A percentile compares a stretch with the other conserved stretches of the same genome.
These are phyloP conservation scores for Cynoglossus semilaevis DNA, from an alignment of 2,113 vertebrate genomes.

Conservation along the genomic window DNA sequence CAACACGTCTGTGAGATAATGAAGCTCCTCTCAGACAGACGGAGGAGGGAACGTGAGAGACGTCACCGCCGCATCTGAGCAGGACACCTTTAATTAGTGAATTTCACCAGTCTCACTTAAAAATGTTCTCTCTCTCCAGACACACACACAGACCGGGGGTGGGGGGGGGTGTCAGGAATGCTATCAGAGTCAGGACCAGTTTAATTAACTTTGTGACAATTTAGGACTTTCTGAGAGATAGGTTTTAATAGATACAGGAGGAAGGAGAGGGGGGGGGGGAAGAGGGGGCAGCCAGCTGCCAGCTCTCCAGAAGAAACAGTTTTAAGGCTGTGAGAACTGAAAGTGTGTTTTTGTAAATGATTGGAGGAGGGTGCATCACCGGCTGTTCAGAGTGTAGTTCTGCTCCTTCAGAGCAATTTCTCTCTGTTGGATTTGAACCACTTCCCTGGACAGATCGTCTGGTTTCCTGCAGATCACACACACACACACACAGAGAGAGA, in stretches of 20 bases:
- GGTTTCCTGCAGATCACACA: constrained; percentile 80
- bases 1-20: no score
- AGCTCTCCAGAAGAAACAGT: constrained; percentile 42
- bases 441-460: constrained; percentile 89
- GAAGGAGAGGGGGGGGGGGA: constrained; percentile 19
- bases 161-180: constrained; percentile 53
- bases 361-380: constrained; percentile 70
- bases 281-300: no score
- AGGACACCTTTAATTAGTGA: constrained; percentile 69
- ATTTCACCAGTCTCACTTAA: constrained; percentile 26
- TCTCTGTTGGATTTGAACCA: constrained; percentile 90
- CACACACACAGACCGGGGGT: constrained; percentile 7
- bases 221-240: constrained; percentile 67
- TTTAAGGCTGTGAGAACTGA: constrained; percentile 26
- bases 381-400: constrained; percentile 84
- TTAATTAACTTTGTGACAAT: constrained; percentile 76
- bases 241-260: constrained; percentile 52
- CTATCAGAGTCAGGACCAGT: constrained; percentile 66
- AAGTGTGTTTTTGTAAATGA: constrained; percentile 17
- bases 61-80: constrained; percentile 58
- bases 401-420: constrained; percentile 89
- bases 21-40: no score
- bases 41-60: no score
- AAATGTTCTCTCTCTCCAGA: no score
- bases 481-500: constrained; percentile 22